Percentiles rank a stretch among this genome's conserved stretches.
Conservation (phyloP, 2,888 invertebrate species). For the Rambutsinella grinnellia region DNA sequence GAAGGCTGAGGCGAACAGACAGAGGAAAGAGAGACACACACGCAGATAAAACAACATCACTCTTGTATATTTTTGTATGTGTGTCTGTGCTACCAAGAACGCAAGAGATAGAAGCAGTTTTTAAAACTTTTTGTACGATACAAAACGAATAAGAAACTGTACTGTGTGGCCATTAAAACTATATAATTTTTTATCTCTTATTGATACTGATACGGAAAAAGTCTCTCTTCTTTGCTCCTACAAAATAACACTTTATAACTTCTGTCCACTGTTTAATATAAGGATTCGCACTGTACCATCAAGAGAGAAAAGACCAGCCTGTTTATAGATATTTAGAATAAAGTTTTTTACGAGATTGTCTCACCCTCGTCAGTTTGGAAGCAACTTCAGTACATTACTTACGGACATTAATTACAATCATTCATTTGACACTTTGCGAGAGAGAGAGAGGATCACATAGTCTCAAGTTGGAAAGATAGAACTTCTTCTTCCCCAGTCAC, state of each 20-base stretch:
- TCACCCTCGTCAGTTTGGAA: constrained; percentile 6
- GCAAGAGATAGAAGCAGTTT: constrained; percentile 17
- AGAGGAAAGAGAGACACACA: constrained; percentile 2
- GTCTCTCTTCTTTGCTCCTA: neutral
- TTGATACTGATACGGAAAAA: neutral
- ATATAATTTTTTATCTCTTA: neutral
- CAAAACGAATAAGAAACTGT: neutral
- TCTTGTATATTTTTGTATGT: neutral
- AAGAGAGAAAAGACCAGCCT: neutral
- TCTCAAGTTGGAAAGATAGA: neutral
- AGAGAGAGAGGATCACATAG: neutral
- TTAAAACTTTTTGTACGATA: neutral
- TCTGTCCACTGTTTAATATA: neutral
- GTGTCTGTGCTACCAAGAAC: constrained; percentile 10
- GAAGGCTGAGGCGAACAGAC: constrained; percentile 23
- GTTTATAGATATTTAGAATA: neutral
- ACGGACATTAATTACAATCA: constrained; percentile 47
- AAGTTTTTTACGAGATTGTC: constrained; percentile 4
- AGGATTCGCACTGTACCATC: neutral
- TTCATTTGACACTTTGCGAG: constrained; percentile 44
- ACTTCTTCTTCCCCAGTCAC: neutral
- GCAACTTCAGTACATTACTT: constrained; percentile 32
- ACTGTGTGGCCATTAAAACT: neutral
- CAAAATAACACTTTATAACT: neutral
- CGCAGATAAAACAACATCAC: neutral